Evolutionary conservation across 1,140 invertebrate genomes (phyloP), one percentile per base, ranked within the genome.

Genomic region (Danaus melanippus): DNA sequence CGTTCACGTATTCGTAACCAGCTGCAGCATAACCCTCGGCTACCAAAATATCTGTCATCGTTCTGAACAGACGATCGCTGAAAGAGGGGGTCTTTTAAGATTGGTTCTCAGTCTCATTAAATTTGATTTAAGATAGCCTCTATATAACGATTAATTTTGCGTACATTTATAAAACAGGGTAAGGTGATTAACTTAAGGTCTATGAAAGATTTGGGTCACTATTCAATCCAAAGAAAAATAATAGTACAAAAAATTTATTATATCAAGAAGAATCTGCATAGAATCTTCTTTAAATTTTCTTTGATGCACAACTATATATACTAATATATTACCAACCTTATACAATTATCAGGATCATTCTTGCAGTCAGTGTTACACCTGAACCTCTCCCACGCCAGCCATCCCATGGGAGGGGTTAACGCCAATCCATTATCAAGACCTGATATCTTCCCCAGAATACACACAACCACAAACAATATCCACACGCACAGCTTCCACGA

Each of bases 381-480:
- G 81, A 97, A 98, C 60, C 96, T 85, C 70, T 97, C 94, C 97
- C 97, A 98, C 17, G 96, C 94, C 58, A 98, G 89, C 96, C 96
- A 98, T 40, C 91, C 92, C 92, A 93, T 93, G 0, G 96, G 96
- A 12, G 96, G 96, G 56, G 94, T 96, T 53, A 90, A 85, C 6
- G 92, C 94, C 62, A 96, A 74, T 8, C 95, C 95, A 91, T 96
- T 96, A 63, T 96, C 93, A 59, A 96, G 50, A 0, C 80, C 79
- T 9, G 87, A 57, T 72, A 86, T 71, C 41, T 67, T 75, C 9
- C 76, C 79, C 62, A 78, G 63, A 43, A 68, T 65, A 62, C 76
- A 82, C 48, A 82, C 43, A 50, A 83, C 69, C 58, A 79, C 69
- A 58, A 74, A 69, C 57, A 73, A 67, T 43, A 65, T 72, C 75